Evolutionary conservation across 2,113 vertebrate genomes (phyloP).

Genomic region (Thalassarche chlororhynchos): DNA sequence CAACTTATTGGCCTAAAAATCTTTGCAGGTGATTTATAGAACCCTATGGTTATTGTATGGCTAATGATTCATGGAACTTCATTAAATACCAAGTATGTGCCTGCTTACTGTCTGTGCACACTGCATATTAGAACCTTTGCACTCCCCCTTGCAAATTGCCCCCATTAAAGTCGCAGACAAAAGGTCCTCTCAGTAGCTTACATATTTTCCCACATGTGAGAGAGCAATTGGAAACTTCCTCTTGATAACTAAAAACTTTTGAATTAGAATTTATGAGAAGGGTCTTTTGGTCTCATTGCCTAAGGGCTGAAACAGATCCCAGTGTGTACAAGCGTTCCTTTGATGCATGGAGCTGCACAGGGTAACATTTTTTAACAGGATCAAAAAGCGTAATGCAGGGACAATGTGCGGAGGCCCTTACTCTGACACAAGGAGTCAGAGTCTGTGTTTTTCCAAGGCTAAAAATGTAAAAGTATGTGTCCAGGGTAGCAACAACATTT

Average conservation of each 20-base stretch:
- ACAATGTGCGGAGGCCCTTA: conserved; percentile 69
- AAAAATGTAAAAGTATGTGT: conserved; percentile 54
- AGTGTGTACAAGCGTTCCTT: conserved; percentile 63
- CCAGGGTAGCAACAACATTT: conserved; percentile 30
- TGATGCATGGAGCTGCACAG: conserved; percentile 59
- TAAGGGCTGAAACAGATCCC: conserved; percentile 70
- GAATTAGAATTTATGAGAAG: conserved; percentile 78
- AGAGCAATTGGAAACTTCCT: conserved; percentile 80
- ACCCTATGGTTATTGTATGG: conserved; percentile 44
- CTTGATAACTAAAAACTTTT: conserved; percentile 74
- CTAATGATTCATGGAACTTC: conserved; percentile 70
- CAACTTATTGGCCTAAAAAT: conserved; percentile 1
- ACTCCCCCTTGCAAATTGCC: conserved; percentile 67
- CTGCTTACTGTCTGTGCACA: conserved; percentile 71
- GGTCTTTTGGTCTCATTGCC: conserved; percentile 66
- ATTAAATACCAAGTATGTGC: conserved; percentile 68
- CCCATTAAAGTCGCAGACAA: conserved; percentile 74
- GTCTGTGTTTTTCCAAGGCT: conserved; percentile 54
- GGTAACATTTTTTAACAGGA: conserved; percentile 73
- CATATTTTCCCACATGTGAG: conserved; percentile 80
- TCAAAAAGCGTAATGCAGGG: conserved; percentile 67
- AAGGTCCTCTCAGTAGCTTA: conserved; percentile 78
- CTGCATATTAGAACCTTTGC: conserved; percentile 73
- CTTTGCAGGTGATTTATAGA: conserved; percentile 59
- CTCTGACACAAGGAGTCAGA: conserved; percentile 57